phyloP scores from a whole-genome alignment of 2,888 invertebrate species.

The Ferdinandea cuprea region DNA sequence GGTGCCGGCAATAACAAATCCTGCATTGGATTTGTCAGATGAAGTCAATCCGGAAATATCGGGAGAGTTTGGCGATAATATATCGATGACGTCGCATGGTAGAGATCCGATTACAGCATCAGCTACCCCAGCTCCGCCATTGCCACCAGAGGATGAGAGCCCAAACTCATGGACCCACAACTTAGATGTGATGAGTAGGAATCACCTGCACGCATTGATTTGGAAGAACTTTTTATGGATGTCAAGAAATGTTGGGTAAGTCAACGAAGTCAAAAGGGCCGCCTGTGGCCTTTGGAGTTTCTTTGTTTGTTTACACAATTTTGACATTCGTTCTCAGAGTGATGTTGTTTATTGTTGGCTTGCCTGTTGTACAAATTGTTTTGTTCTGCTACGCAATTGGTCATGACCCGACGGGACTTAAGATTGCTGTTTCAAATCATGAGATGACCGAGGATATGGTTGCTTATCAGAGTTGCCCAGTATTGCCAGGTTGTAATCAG shows the following conservation, averaged over 20 bases:
- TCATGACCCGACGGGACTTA: conserved; percentile 91
- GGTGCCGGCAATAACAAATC: conserved; percentile 87
- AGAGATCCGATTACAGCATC: conserved; percentile 86
- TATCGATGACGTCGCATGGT: conserved; percentile 89
- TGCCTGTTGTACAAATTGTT: conserved; percentile 93
- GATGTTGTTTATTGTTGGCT: conserved; percentile 92
- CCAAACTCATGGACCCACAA: conserved; percentile 85
- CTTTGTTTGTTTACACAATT: too few relatives aligned
- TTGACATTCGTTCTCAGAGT: conserved; percentile 84
- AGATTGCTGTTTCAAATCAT: conserved; percentile 91
- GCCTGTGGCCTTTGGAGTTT: conserved; percentile 4
- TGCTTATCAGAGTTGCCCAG: conserved; percentile 83
- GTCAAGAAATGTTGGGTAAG: conserved; percentile 92
- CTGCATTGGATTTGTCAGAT: conserved; percentile 87
- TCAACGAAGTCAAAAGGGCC: neutral
- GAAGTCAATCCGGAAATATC: conserved; percentile 90
- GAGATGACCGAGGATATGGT: conserved; percentile 86
- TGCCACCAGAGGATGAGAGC: conserved; percentile 88
- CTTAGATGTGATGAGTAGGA: conserved; percentile 87
- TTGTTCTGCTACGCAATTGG: conserved; percentile 95
- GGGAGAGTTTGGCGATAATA: conserved; percentile 93
- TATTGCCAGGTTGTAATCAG: conserved; percentile 85
- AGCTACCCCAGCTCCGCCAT: conserved; percentile 85
- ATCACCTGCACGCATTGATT: conserved; percentile 91
- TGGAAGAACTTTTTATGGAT: conserved; percentile 96